A percentile compares a stretch with the other conserved stretches of the same genome.
Evolutionary conservation across 1,140 invertebrate genomes (phyloP).

Genomic region (Diachasmimorpha longicaudata): DNA sequence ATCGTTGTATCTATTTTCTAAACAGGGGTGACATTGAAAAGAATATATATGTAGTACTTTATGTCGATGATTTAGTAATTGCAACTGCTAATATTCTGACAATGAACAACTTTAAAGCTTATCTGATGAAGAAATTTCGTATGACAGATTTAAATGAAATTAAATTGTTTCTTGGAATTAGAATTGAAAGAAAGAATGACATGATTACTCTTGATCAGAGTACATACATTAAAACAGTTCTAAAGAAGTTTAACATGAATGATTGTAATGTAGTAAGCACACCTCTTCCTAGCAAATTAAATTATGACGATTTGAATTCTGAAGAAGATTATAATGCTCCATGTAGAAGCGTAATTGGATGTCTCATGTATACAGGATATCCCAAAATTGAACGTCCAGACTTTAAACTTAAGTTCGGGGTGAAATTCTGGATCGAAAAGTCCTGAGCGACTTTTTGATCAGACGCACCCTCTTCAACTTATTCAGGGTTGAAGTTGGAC

Average conservation of each 20-base stretch:
- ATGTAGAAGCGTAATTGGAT: slow-evolving; percentile 15
- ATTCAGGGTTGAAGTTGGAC: too few relatives aligned
- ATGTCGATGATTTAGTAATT: slow-evolving; percentile 32
- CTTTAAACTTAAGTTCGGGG: too few relatives aligned
- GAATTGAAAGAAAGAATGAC: slow-evolving; percentile 7
- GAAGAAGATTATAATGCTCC: slow-evolving; percentile 17
- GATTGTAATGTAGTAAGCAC: slow-evolving; percentile 23
- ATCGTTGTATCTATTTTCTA: slow-evolving; percentile 27
- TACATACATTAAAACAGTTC: slow-evolving; percentile 17
- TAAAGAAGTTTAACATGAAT: slow-evolving; percentile 26
- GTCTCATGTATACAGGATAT: slow-evolving; percentile 25
- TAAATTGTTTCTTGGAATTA: slow-evolving; percentile 33
- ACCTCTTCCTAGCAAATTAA: slow-evolving; percentile 21
- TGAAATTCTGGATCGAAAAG: too few relatives aligned
- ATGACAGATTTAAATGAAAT: slow-evolving; percentile 30
- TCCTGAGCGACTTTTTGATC: too few relatives aligned
- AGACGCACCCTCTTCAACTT: too few relatives aligned
- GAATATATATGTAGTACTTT: slow-evolving; percentile 35
- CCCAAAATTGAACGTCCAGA: too few relatives aligned
- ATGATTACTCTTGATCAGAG: slow-evolving; percentile 19
- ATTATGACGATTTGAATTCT: slow-evolving; percentile 19
- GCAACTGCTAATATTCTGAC: background rate
- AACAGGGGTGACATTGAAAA: background rate
- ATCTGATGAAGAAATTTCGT: slow-evolving; percentile 21
- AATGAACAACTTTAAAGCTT: slow-evolving; percentile 19